phyloP scores from a whole-genome alignment of 2,113 vertebrate genomes.

The Gobio gobio region DNA sequence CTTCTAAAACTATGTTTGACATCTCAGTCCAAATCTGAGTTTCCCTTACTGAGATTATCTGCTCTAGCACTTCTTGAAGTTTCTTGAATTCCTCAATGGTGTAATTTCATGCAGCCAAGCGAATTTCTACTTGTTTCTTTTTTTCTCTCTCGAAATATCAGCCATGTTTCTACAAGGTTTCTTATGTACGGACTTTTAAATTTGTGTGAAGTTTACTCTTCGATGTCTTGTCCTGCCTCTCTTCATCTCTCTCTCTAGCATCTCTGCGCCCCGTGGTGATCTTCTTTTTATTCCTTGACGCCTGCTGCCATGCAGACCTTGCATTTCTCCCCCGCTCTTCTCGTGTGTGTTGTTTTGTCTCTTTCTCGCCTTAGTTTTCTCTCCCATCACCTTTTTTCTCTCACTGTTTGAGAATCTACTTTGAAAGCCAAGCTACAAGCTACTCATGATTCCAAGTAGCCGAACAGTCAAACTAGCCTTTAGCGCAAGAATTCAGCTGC shows the following conservation, averaged over 20 bases:
- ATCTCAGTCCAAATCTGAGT: slow-evolving; percentile 3
- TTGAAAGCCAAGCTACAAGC: slow-evolving; percentile 6
- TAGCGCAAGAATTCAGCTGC: not conserved
- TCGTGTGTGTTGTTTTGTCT: not conserved
- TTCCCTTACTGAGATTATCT: not conserved
- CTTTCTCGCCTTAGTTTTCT: not conserved
- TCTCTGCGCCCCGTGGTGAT: not conserved
- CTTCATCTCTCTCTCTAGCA: slow-evolving; percentile 8
- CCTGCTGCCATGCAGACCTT: slow-evolving; percentile 26
- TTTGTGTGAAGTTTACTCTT: slow-evolving; percentile 21
- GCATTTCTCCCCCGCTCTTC: not conserved
- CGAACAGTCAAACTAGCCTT: not conserved
- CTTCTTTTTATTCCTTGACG: slow-evolving; percentile 28
- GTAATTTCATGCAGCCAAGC: not conserved
- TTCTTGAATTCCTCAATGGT: not conserved
- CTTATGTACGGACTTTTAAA: slow-evolving; percentile 8
- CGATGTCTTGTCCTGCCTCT: slow-evolving; percentile 10
- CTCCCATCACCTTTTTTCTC: not conserved
- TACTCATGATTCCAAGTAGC: not conserved
- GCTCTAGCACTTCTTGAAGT: not conserved
- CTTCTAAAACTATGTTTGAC: slow-evolving; percentile 2
- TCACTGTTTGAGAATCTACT: not conserved
- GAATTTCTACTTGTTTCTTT: not conserved
- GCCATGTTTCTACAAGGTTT: not conserved
- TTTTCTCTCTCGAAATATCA: not conserved